Conservation (phyloP, 2,113 vertebrate species). For the Indicator indicator region DNA sequence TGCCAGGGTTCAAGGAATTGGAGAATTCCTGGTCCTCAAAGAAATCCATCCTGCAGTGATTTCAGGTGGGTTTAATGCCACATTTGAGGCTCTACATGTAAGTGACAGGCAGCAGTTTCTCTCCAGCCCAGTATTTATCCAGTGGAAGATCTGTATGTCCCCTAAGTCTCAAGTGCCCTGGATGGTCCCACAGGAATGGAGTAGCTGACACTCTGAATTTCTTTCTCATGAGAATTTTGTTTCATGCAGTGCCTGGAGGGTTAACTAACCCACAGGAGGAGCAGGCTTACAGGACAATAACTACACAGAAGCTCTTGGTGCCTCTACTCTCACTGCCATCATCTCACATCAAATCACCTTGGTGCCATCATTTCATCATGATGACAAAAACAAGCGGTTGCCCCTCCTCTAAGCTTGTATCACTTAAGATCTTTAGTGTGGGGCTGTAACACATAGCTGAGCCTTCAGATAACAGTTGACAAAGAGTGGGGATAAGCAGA, state of each 20-base stretch:
- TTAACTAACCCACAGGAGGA: background rate
- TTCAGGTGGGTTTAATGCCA: background rate
- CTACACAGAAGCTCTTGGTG: background rate
- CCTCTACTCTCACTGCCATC: background rate
- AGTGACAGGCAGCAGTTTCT: background rate
- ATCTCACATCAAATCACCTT: background rate
- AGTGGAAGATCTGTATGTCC: background rate
- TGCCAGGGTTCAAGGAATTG: background rate
- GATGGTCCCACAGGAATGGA: background rate
- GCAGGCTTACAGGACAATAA: background rate
- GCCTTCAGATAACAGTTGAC: background rate
- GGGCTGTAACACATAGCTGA: background rate
- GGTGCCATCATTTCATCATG: background rate
- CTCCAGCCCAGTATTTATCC: background rate
- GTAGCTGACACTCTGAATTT: background rate
- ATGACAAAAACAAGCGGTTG: background rate
- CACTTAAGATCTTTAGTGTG: background rate
- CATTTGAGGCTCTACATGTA: background rate
- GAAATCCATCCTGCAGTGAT: background rate
- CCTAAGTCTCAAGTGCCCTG: background rate
- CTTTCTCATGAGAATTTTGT: background rate
- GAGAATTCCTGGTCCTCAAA: background rate
- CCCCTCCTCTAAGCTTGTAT: background rate
- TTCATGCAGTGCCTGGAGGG: background rate
- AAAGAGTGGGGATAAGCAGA: background rate